Conservation (phyloP, 2,113 vertebrate genomes). For the Apodemus speciosus region DNA sequence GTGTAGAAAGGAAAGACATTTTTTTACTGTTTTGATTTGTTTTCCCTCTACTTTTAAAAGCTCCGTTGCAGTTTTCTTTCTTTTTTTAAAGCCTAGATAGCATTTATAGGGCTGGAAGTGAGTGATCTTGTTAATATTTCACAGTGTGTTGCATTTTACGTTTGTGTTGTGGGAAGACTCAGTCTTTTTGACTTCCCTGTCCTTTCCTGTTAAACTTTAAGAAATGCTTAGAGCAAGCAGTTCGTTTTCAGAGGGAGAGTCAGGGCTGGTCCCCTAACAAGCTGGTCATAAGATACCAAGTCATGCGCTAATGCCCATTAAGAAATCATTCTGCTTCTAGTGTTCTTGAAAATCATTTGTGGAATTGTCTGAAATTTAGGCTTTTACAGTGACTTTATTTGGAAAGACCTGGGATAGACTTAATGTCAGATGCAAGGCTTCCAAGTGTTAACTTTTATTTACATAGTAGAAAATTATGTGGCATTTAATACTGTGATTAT, state of each 20-base stretch:
- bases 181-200: not conserved
- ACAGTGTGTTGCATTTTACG: not conserved
- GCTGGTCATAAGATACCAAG: conserved; percentile 68
- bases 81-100: conserved; percentile 12
- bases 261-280: not conserved
- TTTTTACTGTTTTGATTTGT: not conserved
- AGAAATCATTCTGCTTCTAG: conserved; percentile 42
- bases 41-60: conserved; percentile 36
- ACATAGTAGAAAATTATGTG: conserved; percentile 10
- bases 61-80: not conserved
- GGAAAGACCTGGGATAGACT: not conserved
- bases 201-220: conserved; percentile 56
- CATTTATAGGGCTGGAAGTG: not conserved
- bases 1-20: not conserved
- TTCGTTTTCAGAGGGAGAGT: conserved; percentile 46
- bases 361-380: conserved; percentile 40
- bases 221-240: conserved; percentile 48
- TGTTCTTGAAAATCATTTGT: conserved; percentile 6
- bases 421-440: conserved; percentile 16
- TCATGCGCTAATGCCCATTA: conserved; percentile 30
- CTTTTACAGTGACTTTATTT: conserved; percentile 8
- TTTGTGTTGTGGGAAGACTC: conserved; percentile 25
- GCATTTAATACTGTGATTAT: conserved; percentile 21
- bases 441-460: conserved; percentile 31
- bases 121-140: conserved; percentile 21